Evolutionary conservation across 2,888 invertebrate species (phyloP), one percentile per base, ranked within the genome.

Genomic region (Eurytoma adleriae): DNA sequence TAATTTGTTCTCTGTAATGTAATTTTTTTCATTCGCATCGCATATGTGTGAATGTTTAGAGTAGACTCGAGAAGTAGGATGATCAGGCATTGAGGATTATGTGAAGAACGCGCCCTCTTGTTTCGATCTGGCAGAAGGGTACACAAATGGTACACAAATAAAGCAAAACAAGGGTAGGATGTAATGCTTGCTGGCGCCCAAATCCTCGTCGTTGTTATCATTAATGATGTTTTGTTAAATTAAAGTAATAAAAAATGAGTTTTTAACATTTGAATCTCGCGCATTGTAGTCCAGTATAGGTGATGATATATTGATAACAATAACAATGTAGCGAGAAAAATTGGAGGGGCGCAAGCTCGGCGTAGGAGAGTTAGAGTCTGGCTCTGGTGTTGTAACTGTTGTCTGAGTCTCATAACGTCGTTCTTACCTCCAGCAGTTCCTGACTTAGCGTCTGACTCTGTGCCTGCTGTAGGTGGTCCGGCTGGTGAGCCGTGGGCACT

Each of bases 391-490:
- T 62, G 62, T 73, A 10, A 40, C 40, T 40, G 40, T 40, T 40
- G 40, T 57, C 50, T 70, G 78, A 67, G 48, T 67, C 70, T 74
- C 79, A 30, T 27, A 76, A 62, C 82, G 82, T 85, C 69, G 87
- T 86, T 89, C 90, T 90, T 90, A 90, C 90, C 90, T 90, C 90
- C 89, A 90, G 90, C 87, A 90, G 86, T 86, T 90, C 90, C 89
- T 90, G 90, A 86, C 86, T 88, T 87, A 87, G 89, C 86, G 88
- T 88, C 86, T 89, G 90, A 85, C 87, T 88, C 88, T 89, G 89
- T 85, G 88, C 88, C 86, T 88, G 89, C 84, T 89, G 88, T 82
- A 85, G 87, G 86, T 86, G 86, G 86, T 89, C 89, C 86, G 86
- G 87, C 81, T 85, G 84, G 59, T 84, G 85, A 71, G 84, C 83